Base-by-base conservation (phyloP, 1,140 invertebrate genomes). In the Drosophila miranda region DNA sequence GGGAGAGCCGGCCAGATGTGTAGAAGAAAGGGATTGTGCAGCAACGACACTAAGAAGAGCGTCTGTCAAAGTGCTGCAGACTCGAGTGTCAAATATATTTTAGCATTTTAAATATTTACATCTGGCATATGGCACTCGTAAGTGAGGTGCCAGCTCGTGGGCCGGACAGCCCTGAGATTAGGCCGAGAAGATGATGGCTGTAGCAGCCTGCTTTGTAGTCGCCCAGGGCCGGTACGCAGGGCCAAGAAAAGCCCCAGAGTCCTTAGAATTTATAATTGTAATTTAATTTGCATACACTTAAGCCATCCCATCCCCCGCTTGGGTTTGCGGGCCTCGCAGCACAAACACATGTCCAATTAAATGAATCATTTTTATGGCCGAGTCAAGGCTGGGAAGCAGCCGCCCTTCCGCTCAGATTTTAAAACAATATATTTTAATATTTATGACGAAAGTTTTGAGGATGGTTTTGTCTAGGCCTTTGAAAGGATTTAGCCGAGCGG, bases 281-380 rank as follows among this genome's bases (percentile, higher is more conserved):
- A 87, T 87, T 81, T 87, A 77, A 87, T 86, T 86, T 86, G 77
- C 82, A 86, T 86, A 86, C 50, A 70, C 81, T 78, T 68, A 73
- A 68, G 74, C 19, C 50, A 7, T 62, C 44, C 30, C 30, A 28
- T 41, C 43, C 57, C 19, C 43, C 57, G 28, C 58, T 46, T 46
- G 58, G 49, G 46, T 23, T 54, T 19, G 48, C 48, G 48, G 43
- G 14, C 30, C 51, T 16, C 45, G 28, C 16, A 60, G 30, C 28
- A 41, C 34, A 42, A 44, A 67, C 67, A 69, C 62, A 75, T 86
- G 77, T 84, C 67, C 52, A 63, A 59, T 50, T 52, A 69, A 59
- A 83, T 84, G 72, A 69, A 80, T 76, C 59, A 80, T 66, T 86
- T 86, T 86, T 74, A 76, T 76, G 72, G 59, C 52, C 53, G 46